Base-by-base conservation (phyloP, 2,113 vertebrate genomes). In the Peromyscus maniculatus region DNA sequence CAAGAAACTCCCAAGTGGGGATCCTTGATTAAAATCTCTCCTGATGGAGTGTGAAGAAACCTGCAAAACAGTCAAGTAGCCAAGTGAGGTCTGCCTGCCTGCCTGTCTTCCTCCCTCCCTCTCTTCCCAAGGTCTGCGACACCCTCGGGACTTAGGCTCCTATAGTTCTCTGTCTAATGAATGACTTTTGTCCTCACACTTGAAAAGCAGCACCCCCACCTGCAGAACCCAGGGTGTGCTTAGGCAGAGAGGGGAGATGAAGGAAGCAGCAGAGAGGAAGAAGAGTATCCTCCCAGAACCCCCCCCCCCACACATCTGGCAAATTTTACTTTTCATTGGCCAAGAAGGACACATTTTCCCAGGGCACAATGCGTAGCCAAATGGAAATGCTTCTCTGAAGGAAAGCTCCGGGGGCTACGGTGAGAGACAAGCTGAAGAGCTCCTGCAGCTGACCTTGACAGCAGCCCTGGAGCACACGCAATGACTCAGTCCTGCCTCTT, bases 31-130 rank as follows among this genome's bases (percentile, higher is more conserved):
- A 57, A 39, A 91, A 36, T 77, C 67, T 57, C 31, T 26, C 52
- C 49, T 62, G 77, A 72, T 1, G 77, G 21, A 7, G 26, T 66
- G 43, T 15, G 46, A 36, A 62, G 57, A 94, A 96, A 94, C 49
- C 4, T 69, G 49, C 11, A 52, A 77, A 89, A 33, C 7, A 83
- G 33, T 55, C 52, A 89, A 4, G 24, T 55, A 26, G n/a, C 3
- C 2, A 33, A 84, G 4, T 21, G 49, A 93, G 6, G 11, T 6
- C 69, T 33, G 83, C 64, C 13, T n/a, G 5, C 8, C 8, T 21
- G 8, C 21, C 1, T 59, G 0, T 12, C 5, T 39, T 0, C 1
- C 21, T 62, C 3, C n/a, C 19, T 77, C 3, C 74, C 10, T n/a
- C 1, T 43, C 22, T n/a, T 0, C 39, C 39, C 11, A 10, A 8